Conservation (phyloP, 2,797 vertebrate genomes). For the Otolemur crassicaudatus region DNA sequence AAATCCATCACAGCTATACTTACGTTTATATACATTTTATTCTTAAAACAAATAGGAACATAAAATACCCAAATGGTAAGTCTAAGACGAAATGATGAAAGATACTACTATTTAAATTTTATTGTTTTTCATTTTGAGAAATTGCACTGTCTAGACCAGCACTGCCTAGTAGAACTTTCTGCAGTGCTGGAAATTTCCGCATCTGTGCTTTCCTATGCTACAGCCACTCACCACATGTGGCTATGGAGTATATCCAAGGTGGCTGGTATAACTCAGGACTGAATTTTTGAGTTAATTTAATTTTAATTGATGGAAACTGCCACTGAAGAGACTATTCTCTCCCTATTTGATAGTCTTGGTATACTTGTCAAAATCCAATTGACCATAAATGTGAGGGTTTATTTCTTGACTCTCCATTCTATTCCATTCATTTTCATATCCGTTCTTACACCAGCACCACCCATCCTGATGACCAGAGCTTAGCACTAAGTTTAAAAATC, state of each 20-base stretch:
- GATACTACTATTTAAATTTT: slow-evolving; percentile 23
- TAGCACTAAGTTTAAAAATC: background rate
- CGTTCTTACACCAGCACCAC: background rate
- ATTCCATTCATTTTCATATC: background rate
- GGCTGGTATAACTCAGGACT: background rate
- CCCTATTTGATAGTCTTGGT: background rate
- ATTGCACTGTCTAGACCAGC: too few relatives aligned
- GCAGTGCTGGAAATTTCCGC: background rate
- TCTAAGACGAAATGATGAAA: slow-evolving; percentile 53
- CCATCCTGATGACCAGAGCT: background rate
- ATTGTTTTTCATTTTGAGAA: too few relatives aligned
- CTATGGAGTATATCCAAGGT: background rate
- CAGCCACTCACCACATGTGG: background rate
- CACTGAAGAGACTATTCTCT: background rate
- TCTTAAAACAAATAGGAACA: slow-evolving; percentile 72
- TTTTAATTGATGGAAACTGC: background rate
- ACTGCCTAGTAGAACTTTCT: background rate
- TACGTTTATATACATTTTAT: slow-evolving; percentile 54
- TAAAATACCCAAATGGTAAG: slow-evolving; percentile 62
- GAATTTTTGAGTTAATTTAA: background rate
- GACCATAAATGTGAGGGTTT: background rate
- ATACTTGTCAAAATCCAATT: background rate
- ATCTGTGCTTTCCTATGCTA: background rate
- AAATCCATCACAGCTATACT: slow-evolving; percentile 17
- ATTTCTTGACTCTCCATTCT: background rate